phyloP scores from a whole-genome alignment of 2,113 vertebrate genomes.

The Grammomys dolichurus region DNA sequence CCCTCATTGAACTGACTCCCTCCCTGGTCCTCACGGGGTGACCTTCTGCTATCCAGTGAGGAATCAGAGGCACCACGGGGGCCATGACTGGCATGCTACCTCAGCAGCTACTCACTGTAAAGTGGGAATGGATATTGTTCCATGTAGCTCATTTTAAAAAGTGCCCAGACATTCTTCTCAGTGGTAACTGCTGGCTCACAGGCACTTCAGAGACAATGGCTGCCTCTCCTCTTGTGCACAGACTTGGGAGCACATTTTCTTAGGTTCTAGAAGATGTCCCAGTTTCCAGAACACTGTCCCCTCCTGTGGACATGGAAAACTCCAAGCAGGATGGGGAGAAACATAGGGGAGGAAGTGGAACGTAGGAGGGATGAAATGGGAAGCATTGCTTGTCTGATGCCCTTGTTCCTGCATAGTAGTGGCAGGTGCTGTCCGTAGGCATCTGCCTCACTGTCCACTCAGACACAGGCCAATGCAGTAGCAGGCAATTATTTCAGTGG shows the following conservation, averaged over 20 bases:
- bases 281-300: background rate
- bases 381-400: background rate
- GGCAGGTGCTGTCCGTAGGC: too few relatives aligned
- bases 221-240: background rate
- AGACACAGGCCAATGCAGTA: background rate
- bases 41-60: conserved; percentile 6
- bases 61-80: background rate
- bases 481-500: background rate
- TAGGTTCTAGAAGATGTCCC: background rate
- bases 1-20: background rate
- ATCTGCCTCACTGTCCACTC: background rate
- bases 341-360: background rate
- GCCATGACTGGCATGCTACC: background rate
- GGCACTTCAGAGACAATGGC: background rate
- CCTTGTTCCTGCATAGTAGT: background rate
- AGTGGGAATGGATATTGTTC: background rate
- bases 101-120: background rate
- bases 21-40: background rate
- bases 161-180: background rate
- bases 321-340: too few relatives aligned
- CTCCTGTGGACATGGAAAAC: background rate
- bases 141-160: background rate
- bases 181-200: background rate
- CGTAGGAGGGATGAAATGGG: background rate
- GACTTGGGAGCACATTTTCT: background rate